These are phyloP conservation scores for Sarcophaga peregrina DNA, from an alignment of 1,140 invertebrate genomes.

Conservation along the genomic window DNA sequence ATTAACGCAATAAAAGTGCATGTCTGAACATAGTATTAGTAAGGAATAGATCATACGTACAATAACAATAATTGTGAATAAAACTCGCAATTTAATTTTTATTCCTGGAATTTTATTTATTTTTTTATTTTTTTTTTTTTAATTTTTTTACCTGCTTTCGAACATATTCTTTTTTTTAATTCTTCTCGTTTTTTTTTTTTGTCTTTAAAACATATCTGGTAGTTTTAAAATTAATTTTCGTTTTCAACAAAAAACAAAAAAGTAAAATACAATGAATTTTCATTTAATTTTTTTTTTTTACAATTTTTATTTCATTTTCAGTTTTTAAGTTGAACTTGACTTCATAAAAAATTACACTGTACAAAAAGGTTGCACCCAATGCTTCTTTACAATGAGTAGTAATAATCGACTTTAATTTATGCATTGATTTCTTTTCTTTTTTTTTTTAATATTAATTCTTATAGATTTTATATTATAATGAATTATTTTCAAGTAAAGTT, in stretches of 20 bases:
- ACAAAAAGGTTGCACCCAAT: constrained; percentile 32
- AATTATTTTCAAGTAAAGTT: background rate
- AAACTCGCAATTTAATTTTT: too few relatives aligned
- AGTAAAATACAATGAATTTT: background rate
- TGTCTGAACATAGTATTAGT: too few relatives aligned
- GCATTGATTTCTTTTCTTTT: too few relatives aligned
- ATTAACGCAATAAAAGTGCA: too few relatives aligned
- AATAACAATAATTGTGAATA: too few relatives aligned
- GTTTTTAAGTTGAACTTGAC: constrained; percentile 31
- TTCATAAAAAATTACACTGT: constrained; percentile 40
- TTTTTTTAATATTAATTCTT: background rate
- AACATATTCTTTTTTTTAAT: background rate
- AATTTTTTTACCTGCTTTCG: background rate
- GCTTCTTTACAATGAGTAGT: constrained; percentile 10
- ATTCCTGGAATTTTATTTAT: background rate
- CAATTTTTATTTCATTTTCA: background rate
- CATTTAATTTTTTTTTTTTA: background rate
- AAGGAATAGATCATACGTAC: too few relatives aligned
- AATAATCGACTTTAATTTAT: constrained; percentile 25
- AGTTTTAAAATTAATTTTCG: background rate
- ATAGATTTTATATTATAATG: background rate
- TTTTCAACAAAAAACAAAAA: background rate
- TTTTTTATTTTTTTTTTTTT: background rate
- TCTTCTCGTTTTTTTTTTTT: background rate
- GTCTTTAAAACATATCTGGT: background rate